A percentile compares a stretch with the other conserved stretches of the same genome.
Evolutionary conservation across 2,888 invertebrate genomes (phyloP).

Genomic region (Polymixis flavicincta): DNA sequence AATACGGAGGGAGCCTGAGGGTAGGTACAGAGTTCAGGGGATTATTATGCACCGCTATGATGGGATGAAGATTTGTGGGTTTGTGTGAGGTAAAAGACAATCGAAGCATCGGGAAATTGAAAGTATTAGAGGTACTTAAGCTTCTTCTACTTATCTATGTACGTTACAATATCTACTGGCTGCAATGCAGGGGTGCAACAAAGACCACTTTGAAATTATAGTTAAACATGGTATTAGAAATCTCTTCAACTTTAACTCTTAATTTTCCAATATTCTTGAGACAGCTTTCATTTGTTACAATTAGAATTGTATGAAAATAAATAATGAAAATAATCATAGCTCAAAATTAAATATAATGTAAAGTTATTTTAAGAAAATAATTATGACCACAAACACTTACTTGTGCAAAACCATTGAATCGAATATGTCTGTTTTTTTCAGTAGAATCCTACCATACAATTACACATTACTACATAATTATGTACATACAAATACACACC

Average conservation of each 20-base stretch:
- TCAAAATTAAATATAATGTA: too few relatives aligned
- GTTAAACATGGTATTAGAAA: not conserved
- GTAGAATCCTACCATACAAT: not conserved
- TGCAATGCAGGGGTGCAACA: too few relatives aligned
- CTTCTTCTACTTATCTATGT: not conserved
- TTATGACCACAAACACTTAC: not conserved
- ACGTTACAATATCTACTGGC: not conserved
- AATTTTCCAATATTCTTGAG: not conserved
- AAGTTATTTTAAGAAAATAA: too few relatives aligned
- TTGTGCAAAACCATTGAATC: not conserved
- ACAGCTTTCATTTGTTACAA: not conserved
- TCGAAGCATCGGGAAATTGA: not conserved
- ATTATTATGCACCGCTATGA: conserved; percentile 41
- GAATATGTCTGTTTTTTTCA: not conserved
- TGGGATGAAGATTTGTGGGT: not conserved
- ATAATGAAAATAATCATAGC: too few relatives aligned
- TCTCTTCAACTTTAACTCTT: not conserved
- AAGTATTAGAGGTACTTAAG: too few relatives aligned
- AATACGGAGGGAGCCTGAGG: conserved; percentile 57
- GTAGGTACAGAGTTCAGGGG: conserved; percentile 10
- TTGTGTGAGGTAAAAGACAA: not conserved
- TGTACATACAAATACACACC: conserved; percentile 7
- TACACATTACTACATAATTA: conserved; percentile 3
- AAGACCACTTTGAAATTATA: not conserved
- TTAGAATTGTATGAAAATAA: too few relatives aligned